phyloP scores from a whole-genome alignment of 2,888 invertebrate genomes.

The Chesias legatella region DNA sequence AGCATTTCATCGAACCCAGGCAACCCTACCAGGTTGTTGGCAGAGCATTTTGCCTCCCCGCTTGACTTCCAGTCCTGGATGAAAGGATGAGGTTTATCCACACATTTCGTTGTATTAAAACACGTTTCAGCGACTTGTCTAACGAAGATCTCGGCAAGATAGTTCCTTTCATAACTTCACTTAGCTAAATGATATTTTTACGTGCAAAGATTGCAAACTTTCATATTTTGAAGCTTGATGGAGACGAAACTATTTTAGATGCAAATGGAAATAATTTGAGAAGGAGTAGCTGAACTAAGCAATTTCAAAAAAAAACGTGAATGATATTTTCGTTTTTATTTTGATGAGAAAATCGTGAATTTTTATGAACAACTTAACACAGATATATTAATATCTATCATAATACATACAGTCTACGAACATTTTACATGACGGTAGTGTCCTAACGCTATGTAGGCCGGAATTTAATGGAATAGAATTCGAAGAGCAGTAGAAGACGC shows the following conservation, averaged over 20 bases:
- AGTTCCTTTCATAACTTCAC: conserved; percentile 18
- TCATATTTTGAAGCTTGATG: conserved; percentile 2
- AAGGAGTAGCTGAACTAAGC: too few species aligned
- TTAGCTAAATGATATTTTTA: conserved; percentile 15
- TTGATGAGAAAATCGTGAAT: too few species aligned
- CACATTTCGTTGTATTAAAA: conserved; percentile 16
- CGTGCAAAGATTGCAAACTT: conserved; percentile 7
- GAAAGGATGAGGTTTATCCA: conserved; percentile 19
- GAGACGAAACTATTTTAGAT: conserved; percentile 2
- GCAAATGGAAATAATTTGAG: conserved; percentile 3
- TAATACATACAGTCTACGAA: too few species aligned
- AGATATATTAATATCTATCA: too few species aligned
- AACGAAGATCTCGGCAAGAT: conserved; percentile 13
- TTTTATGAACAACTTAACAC: too few species aligned
- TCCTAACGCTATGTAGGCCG: too few species aligned
- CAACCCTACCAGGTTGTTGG: conserved; percentile 2
- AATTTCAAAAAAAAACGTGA: too few species aligned
- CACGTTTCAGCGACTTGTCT: conserved; percentile 13
- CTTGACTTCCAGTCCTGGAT: conserved; percentile 18
- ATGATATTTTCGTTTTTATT: too few species aligned
- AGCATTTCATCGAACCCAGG: conserved; percentile 3
- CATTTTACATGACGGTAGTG: too few species aligned
- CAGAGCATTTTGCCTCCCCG: conserved; percentile 8
- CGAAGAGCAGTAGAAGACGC: too few species aligned
- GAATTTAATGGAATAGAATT: too few species aligned